A percentile compares a stretch with the other conserved stretches of the same genome.
Evolutionary conservation across 2,113 vertebrate species (phyloP).

Genomic region (Rousettus leschenaultii): DNA sequence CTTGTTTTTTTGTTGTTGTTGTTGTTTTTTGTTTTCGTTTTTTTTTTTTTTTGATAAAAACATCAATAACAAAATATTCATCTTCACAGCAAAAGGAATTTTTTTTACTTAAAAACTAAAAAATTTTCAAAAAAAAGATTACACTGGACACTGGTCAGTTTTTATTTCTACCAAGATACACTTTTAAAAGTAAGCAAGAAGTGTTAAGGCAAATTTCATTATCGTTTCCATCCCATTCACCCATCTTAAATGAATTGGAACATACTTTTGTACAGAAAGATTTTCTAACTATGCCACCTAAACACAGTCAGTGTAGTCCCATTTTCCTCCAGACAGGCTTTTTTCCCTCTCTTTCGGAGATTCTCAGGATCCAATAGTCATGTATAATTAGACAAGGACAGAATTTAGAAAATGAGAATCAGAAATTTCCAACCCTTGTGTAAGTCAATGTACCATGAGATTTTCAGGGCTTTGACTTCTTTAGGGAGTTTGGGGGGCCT

Average conservation of each 20-base stretch:
- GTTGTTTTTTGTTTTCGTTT: too few species aligned
- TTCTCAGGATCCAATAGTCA: background rate
- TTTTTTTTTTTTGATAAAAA: background rate
- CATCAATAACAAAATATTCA: background rate
- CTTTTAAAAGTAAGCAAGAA: background rate
- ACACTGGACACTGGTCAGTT: background rate
- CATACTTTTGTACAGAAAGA: background rate
- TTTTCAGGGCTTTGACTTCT: background rate
- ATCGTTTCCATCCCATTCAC: background rate
- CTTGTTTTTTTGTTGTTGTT: background rate
- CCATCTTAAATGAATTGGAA: background rate
- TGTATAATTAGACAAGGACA: background rate
- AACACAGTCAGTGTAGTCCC: background rate
- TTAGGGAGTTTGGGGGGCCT: background rate
- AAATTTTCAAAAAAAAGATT: background rate
- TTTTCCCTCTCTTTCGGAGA: background rate
- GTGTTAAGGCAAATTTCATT: background rate
- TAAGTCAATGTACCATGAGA: background rate
- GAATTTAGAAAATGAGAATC: background rate
- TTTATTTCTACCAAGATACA: background rate
- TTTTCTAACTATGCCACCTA: background rate
- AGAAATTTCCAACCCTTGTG: background rate
- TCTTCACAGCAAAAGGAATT: background rate
- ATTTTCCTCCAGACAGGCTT: background rate
- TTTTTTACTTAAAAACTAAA: background rate